phyloP scores from a whole-genome alignment of 1,140 invertebrate genomes.

The Pachypeltis micranthus region DNA sequence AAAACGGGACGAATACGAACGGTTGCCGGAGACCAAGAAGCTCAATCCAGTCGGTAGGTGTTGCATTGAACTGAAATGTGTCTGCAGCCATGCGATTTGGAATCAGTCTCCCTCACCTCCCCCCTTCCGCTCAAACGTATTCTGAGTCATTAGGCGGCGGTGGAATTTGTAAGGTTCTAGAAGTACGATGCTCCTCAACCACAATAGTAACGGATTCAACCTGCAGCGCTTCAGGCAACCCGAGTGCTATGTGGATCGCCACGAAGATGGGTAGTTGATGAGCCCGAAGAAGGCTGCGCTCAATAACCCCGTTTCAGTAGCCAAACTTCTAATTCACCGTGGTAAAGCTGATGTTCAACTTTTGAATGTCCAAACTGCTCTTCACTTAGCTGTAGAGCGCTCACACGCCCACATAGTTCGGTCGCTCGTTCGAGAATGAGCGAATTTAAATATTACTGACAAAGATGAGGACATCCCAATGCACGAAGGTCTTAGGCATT shows the following conservation, averaged over 20 bases:
- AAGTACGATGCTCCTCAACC: conserved; percentile 89
- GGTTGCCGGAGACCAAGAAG: not conserved
- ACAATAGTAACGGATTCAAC: conserved; percentile 96
- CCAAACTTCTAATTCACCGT: conserved; percentile 71
- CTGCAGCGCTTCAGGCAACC: conserved; percentile 90
- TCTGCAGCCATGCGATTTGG: not conserved
- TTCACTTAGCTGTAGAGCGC: conserved; percentile 88
- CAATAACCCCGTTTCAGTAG: conserved; percentile 96
- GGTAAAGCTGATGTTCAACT: conserved; percentile 87
- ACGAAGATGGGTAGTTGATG: conserved; percentile 93
- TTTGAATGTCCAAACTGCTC: conserved; percentile 89
- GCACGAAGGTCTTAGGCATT: conserved; percentile 88
- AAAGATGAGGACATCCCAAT: conserved; percentile 93
- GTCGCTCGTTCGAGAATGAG: conserved; percentile 80
- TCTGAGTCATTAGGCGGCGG: too few relatives aligned
- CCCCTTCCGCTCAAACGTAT: too few relatives aligned
- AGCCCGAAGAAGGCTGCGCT: conserved; percentile 92
- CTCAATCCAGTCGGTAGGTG: too few relatives aligned
- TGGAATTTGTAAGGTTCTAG: too few relatives aligned
- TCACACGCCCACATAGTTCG: conserved; percentile 92
- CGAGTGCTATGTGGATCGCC: conserved; percentile 92
- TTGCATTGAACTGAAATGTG: not conserved
- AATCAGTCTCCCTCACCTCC: too few relatives aligned
- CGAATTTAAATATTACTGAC: conserved; percentile 88
- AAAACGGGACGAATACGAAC: not conserved